Conservation (phyloP, 1,140 invertebrate species). For the Xylocopa sonorina region DNA sequence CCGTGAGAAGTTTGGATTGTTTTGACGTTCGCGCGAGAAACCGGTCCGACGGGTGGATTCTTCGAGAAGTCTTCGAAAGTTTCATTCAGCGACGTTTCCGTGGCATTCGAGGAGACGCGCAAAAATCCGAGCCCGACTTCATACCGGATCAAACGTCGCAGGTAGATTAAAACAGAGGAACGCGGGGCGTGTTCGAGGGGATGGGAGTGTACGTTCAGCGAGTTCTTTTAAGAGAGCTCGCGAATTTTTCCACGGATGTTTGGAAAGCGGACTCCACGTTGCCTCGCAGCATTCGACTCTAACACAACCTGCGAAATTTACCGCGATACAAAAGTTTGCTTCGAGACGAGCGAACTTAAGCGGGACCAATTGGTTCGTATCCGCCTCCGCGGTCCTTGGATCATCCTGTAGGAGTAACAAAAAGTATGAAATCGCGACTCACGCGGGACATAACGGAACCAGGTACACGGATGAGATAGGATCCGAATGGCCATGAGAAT, state of each 20-base stretch:
- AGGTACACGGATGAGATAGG: background rate
- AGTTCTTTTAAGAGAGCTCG: background rate
- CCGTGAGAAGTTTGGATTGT: background rate
- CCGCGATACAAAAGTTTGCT: no score
- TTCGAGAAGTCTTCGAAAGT: background rate
- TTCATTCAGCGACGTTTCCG: background rate
- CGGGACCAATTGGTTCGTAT: no score
- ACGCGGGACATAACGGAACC: no score
- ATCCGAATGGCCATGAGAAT: slow-evolving; percentile 1
- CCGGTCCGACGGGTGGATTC: background rate
- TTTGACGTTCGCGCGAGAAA: background rate
- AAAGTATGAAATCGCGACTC: no score
- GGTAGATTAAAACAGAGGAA: background rate
- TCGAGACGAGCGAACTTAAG: no score
- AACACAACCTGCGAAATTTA: no score
- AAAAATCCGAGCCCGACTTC: background rate
- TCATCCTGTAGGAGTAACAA: no score
- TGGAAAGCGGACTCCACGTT: background rate
- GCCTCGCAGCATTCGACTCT: no score
- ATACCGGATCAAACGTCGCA: background rate
- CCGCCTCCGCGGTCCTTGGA: no score
- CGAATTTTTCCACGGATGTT: background rate
- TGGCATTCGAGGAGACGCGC: background rate
- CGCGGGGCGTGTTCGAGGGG: no score
- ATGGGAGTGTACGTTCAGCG: background rate